Conservation (phyloP, 2,113 vertebrate species). For the Acanthisitta chloris region DNA sequence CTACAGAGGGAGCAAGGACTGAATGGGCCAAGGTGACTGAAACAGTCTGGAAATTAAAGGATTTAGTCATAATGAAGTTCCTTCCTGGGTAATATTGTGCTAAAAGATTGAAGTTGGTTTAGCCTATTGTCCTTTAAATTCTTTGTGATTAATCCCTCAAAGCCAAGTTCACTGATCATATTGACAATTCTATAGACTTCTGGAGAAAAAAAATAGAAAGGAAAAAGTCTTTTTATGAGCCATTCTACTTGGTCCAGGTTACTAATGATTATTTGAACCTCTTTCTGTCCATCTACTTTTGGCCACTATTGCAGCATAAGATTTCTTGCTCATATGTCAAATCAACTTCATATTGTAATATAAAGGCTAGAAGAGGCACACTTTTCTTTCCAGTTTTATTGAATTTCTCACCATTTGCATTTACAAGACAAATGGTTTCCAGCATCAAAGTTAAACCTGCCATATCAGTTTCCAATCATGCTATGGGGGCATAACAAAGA, state of each 20-base stretch:
- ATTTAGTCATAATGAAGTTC: background rate
- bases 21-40: background rate
- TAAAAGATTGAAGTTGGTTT: background rate
- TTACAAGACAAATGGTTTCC: background rate
- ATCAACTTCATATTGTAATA: background rate
- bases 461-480: background rate
- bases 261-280: background rate
- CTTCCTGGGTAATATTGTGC: background rate
- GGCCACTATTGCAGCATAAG: background rate
- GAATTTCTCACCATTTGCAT: background rate
- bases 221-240: background rate
- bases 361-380: background rate
- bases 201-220: background rate
- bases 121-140: background rate
- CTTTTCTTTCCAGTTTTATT: background rate
- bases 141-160: background rate
- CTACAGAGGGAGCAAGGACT: background rate
- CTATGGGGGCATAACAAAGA: background rate
- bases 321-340: background rate
- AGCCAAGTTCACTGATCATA: background rate
- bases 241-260: background rate
- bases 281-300: background rate
- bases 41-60: background rate
- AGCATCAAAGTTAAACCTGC: background rate
- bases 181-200: background rate